phyloP scores from a whole-genome alignment of 2,797 vertebrate species.

The Sciurus vulgaris region DNA sequence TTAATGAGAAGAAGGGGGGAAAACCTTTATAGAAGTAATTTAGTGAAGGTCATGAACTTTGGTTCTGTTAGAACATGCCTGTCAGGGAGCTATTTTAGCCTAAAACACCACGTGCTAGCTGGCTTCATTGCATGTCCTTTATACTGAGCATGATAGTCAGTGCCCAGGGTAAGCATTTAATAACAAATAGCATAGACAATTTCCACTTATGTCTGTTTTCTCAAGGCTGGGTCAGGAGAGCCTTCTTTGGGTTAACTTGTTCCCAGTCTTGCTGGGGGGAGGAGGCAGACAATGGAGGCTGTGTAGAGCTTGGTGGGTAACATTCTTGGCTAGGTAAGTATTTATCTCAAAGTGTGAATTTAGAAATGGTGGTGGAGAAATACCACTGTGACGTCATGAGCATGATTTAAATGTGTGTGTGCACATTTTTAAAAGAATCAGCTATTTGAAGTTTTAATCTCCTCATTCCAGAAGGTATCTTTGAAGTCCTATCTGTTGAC shows the following conservation, averaged over 20 bases:
- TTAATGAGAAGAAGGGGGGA: neutral
- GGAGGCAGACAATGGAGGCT: conserved; percentile 43
- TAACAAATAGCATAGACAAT: conserved; percentile 1
- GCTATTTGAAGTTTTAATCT: conserved; percentile 66
- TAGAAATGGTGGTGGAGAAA: conserved; percentile 80
- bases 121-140: conserved; percentile 9
- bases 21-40: neutral
- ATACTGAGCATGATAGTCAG: neutral
- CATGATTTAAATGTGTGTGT: neutral
- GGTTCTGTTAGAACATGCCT: conserved; percentile 58
- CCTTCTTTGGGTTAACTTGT: conserved; percentile 70
- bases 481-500: conserved; percentile 68
- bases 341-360: conserved; percentile 83
- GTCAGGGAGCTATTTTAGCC: conserved; percentile 17
- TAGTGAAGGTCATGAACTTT: conserved; percentile 66
- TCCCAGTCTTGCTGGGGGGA: conserved; percentile 62
- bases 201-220: conserved; percentile 55
- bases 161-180: conserved; percentile 8
- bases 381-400: neutral
- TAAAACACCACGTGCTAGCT: neutral
- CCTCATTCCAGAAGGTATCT: conserved; percentile 64
- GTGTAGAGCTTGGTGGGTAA: conserved; percentile 57
- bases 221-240: conserved; percentile 65
- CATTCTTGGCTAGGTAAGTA: conserved; percentile 75
- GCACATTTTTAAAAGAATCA: neutral